A percentile compares a stretch with the other conserved stretches of the same genome.
Conservation (phyloP, 2,888 invertebrate genomes). For the Podotricha telesiphe region DNA sequence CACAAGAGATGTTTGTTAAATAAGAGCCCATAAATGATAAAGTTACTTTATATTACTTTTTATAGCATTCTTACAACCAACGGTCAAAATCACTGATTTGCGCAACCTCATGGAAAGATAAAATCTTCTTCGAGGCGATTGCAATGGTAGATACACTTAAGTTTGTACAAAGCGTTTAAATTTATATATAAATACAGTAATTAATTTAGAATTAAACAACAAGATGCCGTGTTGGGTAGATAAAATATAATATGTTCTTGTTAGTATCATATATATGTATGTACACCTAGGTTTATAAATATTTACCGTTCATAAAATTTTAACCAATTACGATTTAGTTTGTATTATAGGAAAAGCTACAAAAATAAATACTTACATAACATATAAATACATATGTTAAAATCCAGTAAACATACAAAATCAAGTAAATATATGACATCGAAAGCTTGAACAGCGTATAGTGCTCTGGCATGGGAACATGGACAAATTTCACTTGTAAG, state of each 20-base stretch:
- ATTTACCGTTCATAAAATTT: no score
- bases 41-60: slow-evolving; percentile 12
- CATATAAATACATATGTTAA: no score
- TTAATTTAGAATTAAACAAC: not conserved
- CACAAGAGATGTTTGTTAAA: not conserved
- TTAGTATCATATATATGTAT: not conserved
- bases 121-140: slow-evolving; percentile 26
- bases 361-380: no score
- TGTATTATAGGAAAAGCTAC: no score
- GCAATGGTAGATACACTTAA: slow-evolving; percentile 32
- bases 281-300: no score
- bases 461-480: slow-evolving; percentile 14
- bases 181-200: not conserved
- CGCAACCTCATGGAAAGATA: slow-evolving; percentile 33
- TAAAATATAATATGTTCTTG: not conserved
- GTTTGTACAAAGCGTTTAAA: slow-evolving; percentile 29
- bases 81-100: slow-evolving; percentile 28
- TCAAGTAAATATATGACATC: not conserved
- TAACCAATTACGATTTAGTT: no score
- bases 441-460: not conserved
- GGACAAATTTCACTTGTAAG: slow-evolving; percentile 27
- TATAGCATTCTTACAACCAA: slow-evolving; percentile 24
- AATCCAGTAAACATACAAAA: not conserved
- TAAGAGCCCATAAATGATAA: slow-evolving; percentile 1
- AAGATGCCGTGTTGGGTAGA: not conserved